Evolutionary conservation across 2,797 vertebrate genomes (phyloP).

Genomic region (Sebastes alutus): DNA sequence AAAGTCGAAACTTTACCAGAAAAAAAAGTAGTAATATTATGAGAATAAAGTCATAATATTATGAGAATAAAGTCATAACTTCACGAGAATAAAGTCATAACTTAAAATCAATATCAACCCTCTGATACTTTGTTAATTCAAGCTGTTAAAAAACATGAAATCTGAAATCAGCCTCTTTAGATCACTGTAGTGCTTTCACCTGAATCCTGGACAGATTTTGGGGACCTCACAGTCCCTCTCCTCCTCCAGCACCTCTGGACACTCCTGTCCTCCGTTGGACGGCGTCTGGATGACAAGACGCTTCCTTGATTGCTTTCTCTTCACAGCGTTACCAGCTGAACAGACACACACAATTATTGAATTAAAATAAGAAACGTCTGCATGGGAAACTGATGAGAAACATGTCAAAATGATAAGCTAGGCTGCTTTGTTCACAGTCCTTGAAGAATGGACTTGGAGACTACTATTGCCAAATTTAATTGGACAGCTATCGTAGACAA

Average conservation of each 20-base stretch:
- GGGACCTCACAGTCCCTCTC: slow-evolving; percentile 89
- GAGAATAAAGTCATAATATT: too few species aligned
- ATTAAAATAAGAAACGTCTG: slow-evolving; percentile 17
- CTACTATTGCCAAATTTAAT: slow-evolving; percentile 28
- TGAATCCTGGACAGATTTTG: slow-evolving; percentile 88
- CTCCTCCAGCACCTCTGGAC: slow-evolving; percentile 90
- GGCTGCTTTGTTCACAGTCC: slow-evolving; percentile 9
- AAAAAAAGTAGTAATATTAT: too few species aligned
- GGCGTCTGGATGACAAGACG: slow-evolving; percentile 91
- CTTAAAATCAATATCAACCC: neutral
- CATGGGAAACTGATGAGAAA: slow-evolving; percentile 24
- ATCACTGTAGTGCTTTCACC: slow-evolving; percentile 74
- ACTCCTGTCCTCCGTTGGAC: slow-evolving; percentile 92
- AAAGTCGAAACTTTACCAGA: too few species aligned
- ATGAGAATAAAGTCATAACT: too few species aligned
- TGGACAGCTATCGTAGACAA: slow-evolving; percentile 20
- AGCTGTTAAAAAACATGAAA: neutral
- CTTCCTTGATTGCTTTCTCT: slow-evolving; percentile 88
- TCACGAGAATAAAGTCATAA: too few species aligned
- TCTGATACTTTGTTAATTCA: neutral
- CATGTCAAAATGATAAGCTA: slow-evolving; percentile 29
- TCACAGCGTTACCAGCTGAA: slow-evolving; percentile 70
- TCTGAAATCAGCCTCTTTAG: neutral
- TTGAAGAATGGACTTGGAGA: slow-evolving; percentile 33
- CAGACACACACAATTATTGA: slow-evolving; percentile 25